Base-by-base conservation (phyloP, 2,888 invertebrate species). In the Caenorhabditis sulstoni region DNA sequence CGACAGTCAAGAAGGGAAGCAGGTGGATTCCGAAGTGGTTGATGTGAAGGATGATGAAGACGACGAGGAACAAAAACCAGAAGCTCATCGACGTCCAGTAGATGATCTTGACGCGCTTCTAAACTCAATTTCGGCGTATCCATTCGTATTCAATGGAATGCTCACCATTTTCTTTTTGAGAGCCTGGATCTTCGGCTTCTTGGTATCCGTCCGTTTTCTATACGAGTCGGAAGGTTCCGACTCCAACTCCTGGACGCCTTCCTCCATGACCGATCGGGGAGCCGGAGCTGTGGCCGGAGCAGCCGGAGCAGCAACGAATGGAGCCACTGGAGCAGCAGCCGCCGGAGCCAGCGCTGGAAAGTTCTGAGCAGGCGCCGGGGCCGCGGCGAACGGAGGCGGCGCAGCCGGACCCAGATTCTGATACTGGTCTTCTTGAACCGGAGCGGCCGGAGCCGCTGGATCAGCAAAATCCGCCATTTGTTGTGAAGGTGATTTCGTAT, bases 21-120 rank as follows among this genome's bases (percentile, higher is more conserved):
- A 73, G n/a, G 55, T 64, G 73, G n/a, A 73, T 49, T 23, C 64
- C 73, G 64, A 64, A 64, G 12, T 39, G 23, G 35, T 64, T 73
- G 18, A 73, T 49, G 57, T 73, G 64, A 16, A 73, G 49, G 18
- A 73, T 22, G 22, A 73, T 35, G 58, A 73, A 73, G 37, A 64
- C 16, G 39, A 53, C 22, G 44, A 73, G 41, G 16, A 49, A 35
- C 3, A 73, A 0, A 0, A 35, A 16, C 73, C 73, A 73, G 0
- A 65, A n/a, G 11, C 3, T 44, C 11, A 16, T 64, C 41, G 52
- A 20, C 1, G 44, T 18, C 73, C 73, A 73, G 49, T 41, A 64
- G n/a, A 58, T n/a, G 14, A 73, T 58, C 57, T 64, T 73, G 41
- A 50, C 53, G 18, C 64, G 49, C 52, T 58, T 73, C 73, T 73